Evolutionary conservation across 2,888 invertebrate species (phyloP).

Genomic region (Magallana nippona): DNA sequence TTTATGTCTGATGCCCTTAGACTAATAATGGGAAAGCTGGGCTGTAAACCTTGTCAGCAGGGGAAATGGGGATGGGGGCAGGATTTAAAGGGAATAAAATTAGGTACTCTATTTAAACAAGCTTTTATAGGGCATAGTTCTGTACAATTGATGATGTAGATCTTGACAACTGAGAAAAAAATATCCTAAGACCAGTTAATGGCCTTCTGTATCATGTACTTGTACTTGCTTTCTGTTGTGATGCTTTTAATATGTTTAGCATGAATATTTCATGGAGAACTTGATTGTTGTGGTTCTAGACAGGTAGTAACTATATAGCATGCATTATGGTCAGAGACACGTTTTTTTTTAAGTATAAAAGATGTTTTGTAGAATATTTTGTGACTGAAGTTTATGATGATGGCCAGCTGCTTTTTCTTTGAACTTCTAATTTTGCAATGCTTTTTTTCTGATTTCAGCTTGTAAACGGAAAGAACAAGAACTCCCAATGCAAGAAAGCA

Average conservation of each 20-base stretch:
- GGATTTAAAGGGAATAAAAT: background rate
- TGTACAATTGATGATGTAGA: no score
- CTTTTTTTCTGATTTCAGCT: constrained; percentile 82
- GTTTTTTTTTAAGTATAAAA: constrained; percentile 8
- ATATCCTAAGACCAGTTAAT: no score
- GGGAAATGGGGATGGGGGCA: background rate
- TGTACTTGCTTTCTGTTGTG: background rate
- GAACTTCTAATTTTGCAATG: background rate
- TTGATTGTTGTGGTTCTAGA: background rate
- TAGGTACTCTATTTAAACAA: background rate
- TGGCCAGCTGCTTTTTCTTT: background rate
- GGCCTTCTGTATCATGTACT: no score
- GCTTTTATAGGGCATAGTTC: no score
- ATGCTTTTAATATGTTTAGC: background rate
- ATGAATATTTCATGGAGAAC: background rate
- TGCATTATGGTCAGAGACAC: constrained; percentile 26
- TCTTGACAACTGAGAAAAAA: no score
- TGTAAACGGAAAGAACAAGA: constrained; percentile 84
- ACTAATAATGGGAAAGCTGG: constrained; percentile 17
- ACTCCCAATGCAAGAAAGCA: constrained; percentile 73
- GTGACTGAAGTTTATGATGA: background rate
- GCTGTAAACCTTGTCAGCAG: background rate
- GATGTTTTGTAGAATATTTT: background rate
- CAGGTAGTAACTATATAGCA: background rate
- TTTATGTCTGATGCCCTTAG: background rate